phyloP scores from a whole-genome alignment of 2,113 vertebrate species.

The Bothrops jararaca region DNA sequence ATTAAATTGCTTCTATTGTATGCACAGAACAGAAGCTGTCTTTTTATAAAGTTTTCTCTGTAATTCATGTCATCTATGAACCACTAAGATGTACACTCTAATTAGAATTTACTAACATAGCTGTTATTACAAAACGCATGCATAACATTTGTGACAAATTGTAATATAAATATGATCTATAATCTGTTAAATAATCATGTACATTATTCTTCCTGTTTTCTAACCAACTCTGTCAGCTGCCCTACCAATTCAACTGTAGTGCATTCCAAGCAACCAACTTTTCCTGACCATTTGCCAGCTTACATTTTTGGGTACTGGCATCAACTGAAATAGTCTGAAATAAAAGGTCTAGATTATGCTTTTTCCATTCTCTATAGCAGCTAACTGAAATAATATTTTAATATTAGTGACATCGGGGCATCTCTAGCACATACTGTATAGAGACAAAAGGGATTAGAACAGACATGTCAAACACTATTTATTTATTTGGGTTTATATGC shows the following conservation, averaged over 20 bases:
- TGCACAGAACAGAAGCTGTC: not conserved
- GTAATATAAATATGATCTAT: not conserved
- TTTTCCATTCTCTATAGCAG: not conserved
- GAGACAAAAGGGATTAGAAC: not conserved
- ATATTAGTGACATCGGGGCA: not conserved
- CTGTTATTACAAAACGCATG: not conserved
- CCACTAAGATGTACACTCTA: not conserved
- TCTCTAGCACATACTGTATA: not conserved
- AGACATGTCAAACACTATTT: too few species aligned
- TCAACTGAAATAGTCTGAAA: not conserved
- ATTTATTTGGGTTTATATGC: too few species aligned
- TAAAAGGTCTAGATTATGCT: not conserved
- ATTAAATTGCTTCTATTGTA: not conserved
- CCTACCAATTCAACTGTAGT: not conserved
- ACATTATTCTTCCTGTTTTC: not conserved
- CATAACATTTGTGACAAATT: not conserved
- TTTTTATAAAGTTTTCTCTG: not conserved
- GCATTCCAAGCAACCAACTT: not conserved
- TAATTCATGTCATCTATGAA: not conserved
- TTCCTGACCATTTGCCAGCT: not conserved
- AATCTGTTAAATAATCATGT: not conserved
- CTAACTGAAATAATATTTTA: not conserved
- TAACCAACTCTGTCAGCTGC: not conserved
- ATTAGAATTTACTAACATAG: not conserved
- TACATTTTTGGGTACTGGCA: not conserved